These are phyloP conservation scores for Acronicta alni DNA, from an alignment of 2,888 invertebrate genomes.

Conservation along the genomic window DNA sequence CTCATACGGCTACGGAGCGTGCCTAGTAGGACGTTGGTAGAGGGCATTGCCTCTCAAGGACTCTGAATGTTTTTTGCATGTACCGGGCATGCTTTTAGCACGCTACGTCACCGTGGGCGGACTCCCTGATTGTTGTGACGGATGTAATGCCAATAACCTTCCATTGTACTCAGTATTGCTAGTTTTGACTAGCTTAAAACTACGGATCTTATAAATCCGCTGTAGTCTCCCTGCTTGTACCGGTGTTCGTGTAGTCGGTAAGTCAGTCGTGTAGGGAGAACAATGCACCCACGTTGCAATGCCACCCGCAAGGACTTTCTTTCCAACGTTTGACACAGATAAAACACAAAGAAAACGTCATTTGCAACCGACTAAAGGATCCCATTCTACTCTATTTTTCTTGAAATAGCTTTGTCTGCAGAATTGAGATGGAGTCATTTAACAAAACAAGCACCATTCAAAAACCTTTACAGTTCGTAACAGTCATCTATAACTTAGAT, in stretches of 20 bases:
- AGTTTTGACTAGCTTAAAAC: conserved; percentile 17
- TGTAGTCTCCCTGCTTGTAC: conserved; percentile 32
- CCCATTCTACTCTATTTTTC: conserved; percentile 52
- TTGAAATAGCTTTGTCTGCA: conserved; percentile 46
- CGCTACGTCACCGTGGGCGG: conserved; percentile 49
- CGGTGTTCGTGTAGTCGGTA: conserved; percentile 43
- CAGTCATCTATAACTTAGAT: conserved; percentile 34
- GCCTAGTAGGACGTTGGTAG: conserved; percentile 31
- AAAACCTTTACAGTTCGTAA: conserved; percentile 29
- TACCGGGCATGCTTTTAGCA: conserved; percentile 39
- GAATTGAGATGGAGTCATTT: conserved; percentile 23
- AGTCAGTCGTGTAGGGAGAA: conserved; percentile 66
- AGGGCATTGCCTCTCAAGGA: conserved; percentile 52
- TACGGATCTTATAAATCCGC: conserved; percentile 34
- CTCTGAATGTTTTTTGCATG: conserved; percentile 45
- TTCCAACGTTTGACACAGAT: conserved; percentile 77
- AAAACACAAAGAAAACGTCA: conserved; percentile 77
- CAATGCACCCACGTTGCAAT: conserved; percentile 77
- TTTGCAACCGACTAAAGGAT: conserved; percentile 66
- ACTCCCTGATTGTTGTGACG: conserved; percentile 50
- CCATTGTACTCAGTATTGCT: conserved; percentile 34
- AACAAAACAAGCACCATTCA: conserved; percentile 36
- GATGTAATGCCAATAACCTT: conserved; percentile 51
- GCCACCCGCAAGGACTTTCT: conserved; percentile 79
- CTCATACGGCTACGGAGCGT: conserved; percentile 9